Conservation (phyloP, 2,113 vertebrate genomes). For the Oplegnathus fasciatus region DNA sequence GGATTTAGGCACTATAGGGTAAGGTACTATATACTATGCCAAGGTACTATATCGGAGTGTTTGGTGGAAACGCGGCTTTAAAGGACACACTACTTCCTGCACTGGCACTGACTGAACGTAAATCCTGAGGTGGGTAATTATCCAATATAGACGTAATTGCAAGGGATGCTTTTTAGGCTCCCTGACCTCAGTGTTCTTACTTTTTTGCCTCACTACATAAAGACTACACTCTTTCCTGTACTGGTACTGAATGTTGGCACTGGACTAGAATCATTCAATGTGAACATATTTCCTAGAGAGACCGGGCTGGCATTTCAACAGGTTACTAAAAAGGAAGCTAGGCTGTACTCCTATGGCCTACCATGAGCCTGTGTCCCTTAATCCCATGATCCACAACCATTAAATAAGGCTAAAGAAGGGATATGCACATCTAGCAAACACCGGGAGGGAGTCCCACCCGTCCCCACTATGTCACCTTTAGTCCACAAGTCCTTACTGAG, state of each 20-base stretch:
- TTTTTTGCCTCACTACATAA: neutral
- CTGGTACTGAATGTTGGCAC: neutral
- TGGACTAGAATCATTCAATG: neutral
- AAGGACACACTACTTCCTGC: neutral
- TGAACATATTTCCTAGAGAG: slow-evolving; percentile 7
- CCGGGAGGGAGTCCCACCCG: slow-evolving; percentile 17
- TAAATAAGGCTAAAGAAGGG: slow-evolving; percentile 69
- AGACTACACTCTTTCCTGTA: neutral
- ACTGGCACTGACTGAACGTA: neutral
- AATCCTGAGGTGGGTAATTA: neutral
- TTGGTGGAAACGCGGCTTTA: no score
- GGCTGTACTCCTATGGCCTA: slow-evolving; percentile 17
- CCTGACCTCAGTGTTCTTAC: neutral
- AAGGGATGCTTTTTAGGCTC: neutral
- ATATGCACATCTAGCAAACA: slow-evolving; percentile 55
- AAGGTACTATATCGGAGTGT: no score
- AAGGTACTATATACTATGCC: no score
- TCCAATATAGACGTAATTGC: neutral
- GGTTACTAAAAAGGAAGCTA: slow-evolving; percentile 51
- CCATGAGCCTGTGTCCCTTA: slow-evolving; percentile 57
- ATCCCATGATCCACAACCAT: slow-evolving; percentile 70
- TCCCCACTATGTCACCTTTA: slow-evolving; percentile 37
- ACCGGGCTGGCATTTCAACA: slow-evolving; percentile 43
- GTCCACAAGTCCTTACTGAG: neutral
- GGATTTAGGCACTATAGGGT: no score